Base-by-base conservation (phyloP, 2,797 vertebrate species). In the Karalla daura region DNA sequence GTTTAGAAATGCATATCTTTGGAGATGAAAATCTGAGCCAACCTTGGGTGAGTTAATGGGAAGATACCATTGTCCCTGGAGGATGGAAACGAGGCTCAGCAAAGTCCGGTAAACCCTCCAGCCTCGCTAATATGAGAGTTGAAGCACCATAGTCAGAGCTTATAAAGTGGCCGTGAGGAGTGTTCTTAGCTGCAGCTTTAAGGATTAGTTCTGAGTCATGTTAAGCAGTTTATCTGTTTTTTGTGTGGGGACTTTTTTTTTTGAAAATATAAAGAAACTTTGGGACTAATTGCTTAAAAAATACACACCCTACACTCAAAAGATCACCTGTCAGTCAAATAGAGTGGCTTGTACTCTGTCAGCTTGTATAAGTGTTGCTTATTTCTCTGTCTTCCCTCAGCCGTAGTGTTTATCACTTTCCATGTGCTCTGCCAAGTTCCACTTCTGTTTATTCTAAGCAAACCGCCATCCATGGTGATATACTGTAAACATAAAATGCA, bases 1-100 rank as follows among this genome's bases (percentile, higher is more conserved):
- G 86, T 89, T 90, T 89, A 86, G 81, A 89, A 86, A 86, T 81
- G 88, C 88, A 87, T 81, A 83, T 89, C 85, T 83, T 81, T 76
- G 70, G 69, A 85, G 79, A 89, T 86, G 70, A 84, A 81, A 87
- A 78, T 80, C 75, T 63, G 21, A 47, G 63, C 87, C 83, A 85
- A 77, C 81, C 83, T 85, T 85, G 59, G 74, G 10, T 40, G 65
- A 79, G 81, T 83, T 80, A 89, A 89, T 82, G 80, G 74, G 76
- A 82, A 70, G 55, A 65, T 68, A 78, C 73, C 41, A 0, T 53
- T 76, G 27, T 78, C 70, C 83, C 74, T 21, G 20, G 53, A 61
- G 80, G 77, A 73, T 41, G 65, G 33, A 63, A 76, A 58, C 70
- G 69, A 85, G 69, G 71, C 53, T 74, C 49, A 27, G 54, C 5